Evolutionary conservation across 2,797 vertebrate species (phyloP).

Genomic region (Carapus acus): DNA sequence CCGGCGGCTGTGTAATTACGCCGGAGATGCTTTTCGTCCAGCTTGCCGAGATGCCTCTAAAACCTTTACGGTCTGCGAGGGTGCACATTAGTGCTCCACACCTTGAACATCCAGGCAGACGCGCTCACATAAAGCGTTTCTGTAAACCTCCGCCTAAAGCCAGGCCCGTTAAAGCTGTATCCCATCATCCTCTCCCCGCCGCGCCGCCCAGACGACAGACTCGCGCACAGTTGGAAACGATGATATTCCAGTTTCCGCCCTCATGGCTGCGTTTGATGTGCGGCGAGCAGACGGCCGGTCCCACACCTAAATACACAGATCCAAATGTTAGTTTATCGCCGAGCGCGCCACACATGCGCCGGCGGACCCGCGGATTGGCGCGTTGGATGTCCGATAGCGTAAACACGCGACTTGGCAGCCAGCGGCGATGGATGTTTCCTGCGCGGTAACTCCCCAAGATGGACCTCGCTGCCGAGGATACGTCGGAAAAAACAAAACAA

Average conservation of each 20-base stretch:
- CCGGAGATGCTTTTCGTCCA: slow-evolving; percentile 51
- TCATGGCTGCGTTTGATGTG: slow-evolving; percentile 51
- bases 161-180: slow-evolving; percentile 30
- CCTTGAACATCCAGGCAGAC: slow-evolving; percentile 30
- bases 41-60: slow-evolving; percentile 52
- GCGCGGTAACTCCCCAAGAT: slow-evolving; percentile 34
- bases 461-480: slow-evolving; percentile 37
- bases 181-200: slow-evolving; percentile 40
- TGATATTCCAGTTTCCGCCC: slow-evolving; percentile 46
- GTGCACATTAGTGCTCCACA: slow-evolving; percentile 54
- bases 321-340: slow-evolving; percentile 22
- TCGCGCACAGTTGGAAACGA: slow-evolving; percentile 38
- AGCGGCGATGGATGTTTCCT: slow-evolving; percentile 35
- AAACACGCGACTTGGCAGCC: slow-evolving; percentile 27
- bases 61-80: slow-evolving; percentile 56
- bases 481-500: slow-evolving; percentile 32
- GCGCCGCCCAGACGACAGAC: slow-evolving; percentile 23
- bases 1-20: slow-evolving; percentile 61
- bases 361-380: slow-evolving; percentile 14
- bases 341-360: slow-evolving; percentile 14
- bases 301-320: slow-evolving; percentile 41
- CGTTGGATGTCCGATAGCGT: slow-evolving; percentile 22
- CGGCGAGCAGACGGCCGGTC: slow-evolving; percentile 40
- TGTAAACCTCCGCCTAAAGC: slow-evolving; percentile 37
- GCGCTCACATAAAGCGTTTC: slow-evolving; percentile 36